Base-by-base conservation (phyloP, 2,113 vertebrate genomes). In the Salvelinus alpinus region DNA sequence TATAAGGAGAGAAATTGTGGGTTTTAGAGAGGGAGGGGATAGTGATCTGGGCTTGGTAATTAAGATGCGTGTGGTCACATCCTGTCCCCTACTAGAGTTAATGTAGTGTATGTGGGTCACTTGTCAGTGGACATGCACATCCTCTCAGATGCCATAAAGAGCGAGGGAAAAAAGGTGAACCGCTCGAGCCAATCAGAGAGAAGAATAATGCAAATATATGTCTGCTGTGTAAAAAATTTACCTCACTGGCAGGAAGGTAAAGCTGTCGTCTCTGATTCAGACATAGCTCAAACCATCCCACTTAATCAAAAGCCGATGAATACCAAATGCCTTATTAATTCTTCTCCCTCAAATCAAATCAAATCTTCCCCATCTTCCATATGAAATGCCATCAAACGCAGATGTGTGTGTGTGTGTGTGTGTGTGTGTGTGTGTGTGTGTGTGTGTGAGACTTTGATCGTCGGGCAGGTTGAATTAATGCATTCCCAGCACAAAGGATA, bases 1-100 rank as follows among this genome's bases (percentile, higher is more conserved):
- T 12, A 54, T 5, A 13, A 48, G 14, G 5, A 71, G 59, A 64
- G 57, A 47, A 38, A 67, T 24, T 18, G 57, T 38, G 76, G 64
- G 73, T 64, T 54, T 51, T 34, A 20, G 12, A 47, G 75, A 69
- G 73, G 76, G 78, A 16, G 80, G 80, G 62, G 77, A 77, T 78
- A 16, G 24, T 34, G 54, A 25, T 24, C 47, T 48, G 70, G 24
- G 38, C 6, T 44, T 38, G 29, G 31, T 68, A 29, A 68, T 18
- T 31, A 25, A 44, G 25, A 65, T 65, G 13, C 0, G 25, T 29
- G 64, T 13, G 25, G 25, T 66, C 12, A 16, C 16, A 16, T 54
- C 51, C 4, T 54, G 16, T 54, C 13, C 16, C 51, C 16, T 54
- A 54, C 16, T 18, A 54, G 51, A 54, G 51, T 54, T 66, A 16